Evolutionary conservation across 2,113 vertebrate species (phyloP), one percentile per base, ranked within the genome.

Genomic region (Bambusicola thoracicus): DNA sequence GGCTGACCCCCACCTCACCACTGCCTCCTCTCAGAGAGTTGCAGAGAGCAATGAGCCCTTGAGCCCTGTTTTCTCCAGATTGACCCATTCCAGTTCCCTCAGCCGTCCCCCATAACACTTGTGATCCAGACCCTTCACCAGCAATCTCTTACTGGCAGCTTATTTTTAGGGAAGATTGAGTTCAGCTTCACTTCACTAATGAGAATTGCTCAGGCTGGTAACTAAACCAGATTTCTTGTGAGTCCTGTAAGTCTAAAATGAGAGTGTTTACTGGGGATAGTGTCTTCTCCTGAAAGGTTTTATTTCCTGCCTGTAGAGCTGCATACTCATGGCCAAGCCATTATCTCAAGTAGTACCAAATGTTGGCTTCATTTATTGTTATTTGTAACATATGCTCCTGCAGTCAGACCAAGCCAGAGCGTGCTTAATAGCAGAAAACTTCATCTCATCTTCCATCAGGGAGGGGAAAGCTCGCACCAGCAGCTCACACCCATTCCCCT

Each of bases 331-430:
- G 40, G 62, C 89, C 81, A 91, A 84, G 79, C n/a, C 48, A 36
- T 84, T 82, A 46, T 51, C 74, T 95, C 70, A 44, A 85, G 83
- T 69, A 67, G 72, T 85, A 85, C 44, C 58, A 73, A 88, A 69
- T 69, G 49, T 6, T 80, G 55, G 40, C 53, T 81, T 43, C 1
- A 0, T 65, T 92, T 85, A 46, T 41, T 82, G 49, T 81, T 46
- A 29, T 74, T 92, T 73, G 8, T 62, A 73, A 76, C 40, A 12
- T 49, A 51, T 43, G 70, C 43, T 34, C 48, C 34, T 8, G 3
- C 1, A 66, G 32, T 40, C 27, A 56, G 80, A 48, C 53, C 36
- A 49, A 84, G 32, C 14, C 67, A 48, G 49, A 30, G 59, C 2
- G 0, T 46, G 59, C 51, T 53, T 46, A 21, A 19, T 15, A 13